Percentiles rank a stretch among this genome's conserved stretches.
Evolutionary conservation across 2,888 invertebrate species (phyloP).

Genomic region (Leucoptera coffeella): DNA sequence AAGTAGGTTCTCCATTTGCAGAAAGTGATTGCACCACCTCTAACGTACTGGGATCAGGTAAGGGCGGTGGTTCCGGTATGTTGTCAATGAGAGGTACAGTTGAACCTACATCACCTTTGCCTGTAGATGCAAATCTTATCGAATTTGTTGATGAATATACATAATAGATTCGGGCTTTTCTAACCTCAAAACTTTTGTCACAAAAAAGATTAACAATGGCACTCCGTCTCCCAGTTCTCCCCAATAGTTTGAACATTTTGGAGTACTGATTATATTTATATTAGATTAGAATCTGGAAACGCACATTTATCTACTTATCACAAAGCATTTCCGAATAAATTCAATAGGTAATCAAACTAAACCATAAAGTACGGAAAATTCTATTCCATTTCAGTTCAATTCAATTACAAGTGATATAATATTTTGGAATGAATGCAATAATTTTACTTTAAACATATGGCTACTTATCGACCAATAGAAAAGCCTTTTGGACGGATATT

Average conservation of each 20-base stretch:
- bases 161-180: slow-evolving; percentile 32
- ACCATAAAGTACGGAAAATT: no score
- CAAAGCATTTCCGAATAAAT: no score
- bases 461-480: no score
- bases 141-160: slow-evolving; percentile 29
- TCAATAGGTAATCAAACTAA: no score
- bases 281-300: no score
- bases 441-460: no score
- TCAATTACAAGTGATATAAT: no score
- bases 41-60: slow-evolving; percentile 25
- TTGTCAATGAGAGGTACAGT: slow-evolving; percentile 17
- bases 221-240: slow-evolving; percentile 30
- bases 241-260: slow-evolving; percentile 37
- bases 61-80: slow-evolving; percentile 41
- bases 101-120: slow-evolving; percentile 19
- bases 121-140: slow-evolving; percentile 29
- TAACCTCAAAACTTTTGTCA: slow-evolving; percentile 39
- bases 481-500: no score
- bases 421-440: no score
- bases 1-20: slow-evolving; percentile 66
- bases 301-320: no score
- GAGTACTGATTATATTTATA: neutral
- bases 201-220: slow-evolving; percentile 26
- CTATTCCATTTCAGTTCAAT: no score
- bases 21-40: slow-evolving; percentile 32